Evolutionary conservation across 2,888 invertebrate species (phyloP).

Genomic region (Rhopalosiphum nymphaeae): DNA sequence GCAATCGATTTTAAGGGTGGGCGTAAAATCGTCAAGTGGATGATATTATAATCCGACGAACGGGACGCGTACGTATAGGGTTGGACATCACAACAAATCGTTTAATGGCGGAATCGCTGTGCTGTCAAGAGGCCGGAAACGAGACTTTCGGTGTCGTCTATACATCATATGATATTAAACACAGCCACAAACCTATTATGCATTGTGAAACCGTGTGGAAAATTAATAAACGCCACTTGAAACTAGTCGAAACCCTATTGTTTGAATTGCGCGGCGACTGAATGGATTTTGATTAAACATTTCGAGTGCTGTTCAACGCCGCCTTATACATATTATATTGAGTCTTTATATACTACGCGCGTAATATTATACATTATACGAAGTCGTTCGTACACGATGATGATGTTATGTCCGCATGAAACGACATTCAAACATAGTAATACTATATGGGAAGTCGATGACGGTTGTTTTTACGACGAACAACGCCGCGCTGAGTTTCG

Average conservation of each 20-base stretch:
- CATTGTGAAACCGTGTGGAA: conserved; percentile 26
- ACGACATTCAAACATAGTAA: background rate
- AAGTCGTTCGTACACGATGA: background rate
- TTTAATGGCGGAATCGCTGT: background rate
- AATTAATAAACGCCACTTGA: conserved; percentile 59
- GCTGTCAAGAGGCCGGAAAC: conserved; percentile 7
- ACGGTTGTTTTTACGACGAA: background rate
- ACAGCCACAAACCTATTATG: conserved; percentile 21
- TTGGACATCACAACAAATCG: background rate
- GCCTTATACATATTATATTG: conserved; percentile 7
- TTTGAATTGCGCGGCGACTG: conserved; percentile 24
- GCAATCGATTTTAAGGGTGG: background rate
- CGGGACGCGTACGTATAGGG: background rate
- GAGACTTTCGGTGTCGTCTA: conserved; percentile 37
- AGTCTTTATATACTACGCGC: conserved; percentile 2
- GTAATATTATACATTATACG: background rate
- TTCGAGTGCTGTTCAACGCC: conserved; percentile 53
- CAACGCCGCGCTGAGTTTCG: background rate
- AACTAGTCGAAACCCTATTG: conserved; percentile 28
- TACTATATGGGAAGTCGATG: background rate
- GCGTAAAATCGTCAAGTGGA: background rate
- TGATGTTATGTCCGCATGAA: background rate
- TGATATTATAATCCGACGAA: background rate
- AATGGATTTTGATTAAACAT: conserved; percentile 49
- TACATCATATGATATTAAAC: conserved; percentile 28